A percentile compares a stretch with the other conserved stretches of the same genome.
Conservation (phyloP, 2,113 vertebrate species). For the Passer domesticus region DNA sequence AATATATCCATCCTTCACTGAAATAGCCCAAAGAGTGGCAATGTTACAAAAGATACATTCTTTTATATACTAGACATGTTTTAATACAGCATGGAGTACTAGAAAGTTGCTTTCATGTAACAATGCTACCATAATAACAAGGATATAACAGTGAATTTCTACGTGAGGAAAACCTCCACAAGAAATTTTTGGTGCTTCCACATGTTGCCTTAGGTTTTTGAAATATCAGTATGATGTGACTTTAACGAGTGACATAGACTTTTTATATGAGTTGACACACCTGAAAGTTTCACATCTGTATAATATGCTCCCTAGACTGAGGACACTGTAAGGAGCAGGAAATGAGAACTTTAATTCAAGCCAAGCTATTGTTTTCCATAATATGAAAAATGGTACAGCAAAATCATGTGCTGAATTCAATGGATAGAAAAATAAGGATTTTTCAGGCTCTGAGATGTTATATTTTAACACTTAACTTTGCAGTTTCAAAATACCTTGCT, state of each 20-base stretch:
- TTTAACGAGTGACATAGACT: neutral
- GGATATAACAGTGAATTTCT: neutral
- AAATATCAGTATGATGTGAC: neutral
- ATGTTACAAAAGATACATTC: neutral
- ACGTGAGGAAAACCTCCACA: neutral
- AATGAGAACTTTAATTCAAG: neutral
- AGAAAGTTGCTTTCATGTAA: neutral
- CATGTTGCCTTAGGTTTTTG: neutral
- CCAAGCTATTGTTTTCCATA: neutral
- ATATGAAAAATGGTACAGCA: neutral
- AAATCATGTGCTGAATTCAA: neutral
- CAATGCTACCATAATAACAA: neutral
- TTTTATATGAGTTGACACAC: neutral
- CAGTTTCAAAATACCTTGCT: neutral
- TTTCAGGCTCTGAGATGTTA: neutral
- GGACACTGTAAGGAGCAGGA: neutral
- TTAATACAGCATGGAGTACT: neutral
- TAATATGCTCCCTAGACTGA: neutral
- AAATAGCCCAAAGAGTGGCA: neutral
- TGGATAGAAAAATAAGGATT: neutral
- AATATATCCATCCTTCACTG: neutral
- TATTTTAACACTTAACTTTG: neutral
- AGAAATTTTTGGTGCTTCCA: neutral
- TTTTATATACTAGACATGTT: neutral
- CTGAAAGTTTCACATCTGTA: neutral